phyloP scores from a whole-genome alignment of 2,797 vertebrate species.

The Leucoraja ocellata region DNA sequence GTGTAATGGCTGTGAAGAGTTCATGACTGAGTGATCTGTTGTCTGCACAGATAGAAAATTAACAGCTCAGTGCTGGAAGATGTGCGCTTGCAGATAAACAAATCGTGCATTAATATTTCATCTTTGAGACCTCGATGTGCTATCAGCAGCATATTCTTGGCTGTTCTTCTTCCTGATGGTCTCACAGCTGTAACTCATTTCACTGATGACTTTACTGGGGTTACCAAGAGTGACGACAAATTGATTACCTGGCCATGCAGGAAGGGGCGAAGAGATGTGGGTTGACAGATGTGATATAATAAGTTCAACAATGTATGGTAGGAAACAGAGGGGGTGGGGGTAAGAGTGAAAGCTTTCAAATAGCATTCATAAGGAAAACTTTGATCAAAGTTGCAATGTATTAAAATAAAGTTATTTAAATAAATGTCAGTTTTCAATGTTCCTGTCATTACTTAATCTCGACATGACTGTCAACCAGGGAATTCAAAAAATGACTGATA shows the following conservation, averaged over 20 bases:
- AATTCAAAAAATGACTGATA: conserved; percentile 1
- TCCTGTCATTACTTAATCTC: conserved; percentile 18
- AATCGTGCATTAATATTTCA: conserved; percentile 99
- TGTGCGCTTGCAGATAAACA: conserved; percentile 99
- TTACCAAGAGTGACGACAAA: conserved; percentile 90
- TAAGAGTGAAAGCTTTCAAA: conserved; percentile 63
- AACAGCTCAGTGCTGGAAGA: conserved; percentile 99
- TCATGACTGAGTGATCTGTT: conserved; percentile 99
- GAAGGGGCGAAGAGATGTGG: conserved; percentile 70
- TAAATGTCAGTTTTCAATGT: conserved; percentile 11
- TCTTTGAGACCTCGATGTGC: conserved; percentile 98
- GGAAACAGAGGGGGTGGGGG: conserved; percentile 56
- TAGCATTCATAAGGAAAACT: conserved; percentile 20
- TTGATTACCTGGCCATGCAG: conserved; percentile 85
- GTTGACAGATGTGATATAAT: conserved; percentile 76
- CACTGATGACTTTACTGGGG: conserved; percentile 87
- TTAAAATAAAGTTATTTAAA: conserved; percentile 20
- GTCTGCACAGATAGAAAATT: conserved; percentile 99
- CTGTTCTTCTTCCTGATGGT: conserved; percentile 68
- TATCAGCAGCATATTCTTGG: conserved; percentile 95
- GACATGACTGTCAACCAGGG: conserved; percentile 24
- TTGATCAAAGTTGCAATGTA: neutral
- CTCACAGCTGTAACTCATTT: conserved; percentile 87
- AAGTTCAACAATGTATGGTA: conserved; percentile 77
- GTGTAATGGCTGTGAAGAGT: conserved; percentile 99